phyloP scores from a whole-genome alignment of 2,888 invertebrate species.

The Rhingia rostrata region DNA sequence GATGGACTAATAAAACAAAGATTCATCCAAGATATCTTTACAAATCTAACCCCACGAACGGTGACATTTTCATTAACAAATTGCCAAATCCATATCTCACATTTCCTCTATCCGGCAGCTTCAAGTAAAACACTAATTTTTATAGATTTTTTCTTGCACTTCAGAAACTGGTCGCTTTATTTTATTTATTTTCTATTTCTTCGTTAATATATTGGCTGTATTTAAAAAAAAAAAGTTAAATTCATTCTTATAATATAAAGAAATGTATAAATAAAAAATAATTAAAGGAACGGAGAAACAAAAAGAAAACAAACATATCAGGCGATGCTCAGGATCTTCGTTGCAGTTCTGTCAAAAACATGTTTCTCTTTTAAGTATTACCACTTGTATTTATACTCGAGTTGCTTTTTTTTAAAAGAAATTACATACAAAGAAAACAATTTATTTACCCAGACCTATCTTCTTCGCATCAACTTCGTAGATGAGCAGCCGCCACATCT shows the following conservation, averaged over 20 bases:
- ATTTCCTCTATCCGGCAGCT: background rate
- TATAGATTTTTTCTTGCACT: slow-evolving; percentile 41
- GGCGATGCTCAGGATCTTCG: slow-evolving; percentile 56
- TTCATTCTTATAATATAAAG: slow-evolving; percentile 67
- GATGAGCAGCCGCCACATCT: slow-evolving; percentile 99
- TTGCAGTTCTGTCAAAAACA: slow-evolving; percentile 46
- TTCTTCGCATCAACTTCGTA: slow-evolving; percentile 99
- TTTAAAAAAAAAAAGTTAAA: slow-evolving; percentile 69
- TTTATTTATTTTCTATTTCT: slow-evolving; percentile 55
- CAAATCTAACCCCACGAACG: too few relatives aligned
- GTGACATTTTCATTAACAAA: too few relatives aligned
- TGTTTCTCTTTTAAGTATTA: slow-evolving; percentile 60
- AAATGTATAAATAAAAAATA: slow-evolving; percentile 64
- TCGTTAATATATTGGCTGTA: slow-evolving; percentile 64
- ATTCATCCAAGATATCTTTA: too few relatives aligned
- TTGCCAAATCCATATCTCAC: background rate
- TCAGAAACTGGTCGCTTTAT: slow-evolving; percentile 58
- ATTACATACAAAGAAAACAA: slow-evolving; percentile 68
- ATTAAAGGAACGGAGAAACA: slow-evolving; percentile 30
- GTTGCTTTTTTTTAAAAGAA: slow-evolving; percentile 52
- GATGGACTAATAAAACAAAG: too few relatives aligned
- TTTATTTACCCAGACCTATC: slow-evolving; percentile 91
- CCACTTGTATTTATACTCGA: slow-evolving; percentile 65
- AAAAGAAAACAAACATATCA: slow-evolving; percentile 45
- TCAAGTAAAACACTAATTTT: slow-evolving; percentile 47